Base-by-base conservation (phyloP, 1,140 invertebrate genomes). In the Colletes gigas region DNA sequence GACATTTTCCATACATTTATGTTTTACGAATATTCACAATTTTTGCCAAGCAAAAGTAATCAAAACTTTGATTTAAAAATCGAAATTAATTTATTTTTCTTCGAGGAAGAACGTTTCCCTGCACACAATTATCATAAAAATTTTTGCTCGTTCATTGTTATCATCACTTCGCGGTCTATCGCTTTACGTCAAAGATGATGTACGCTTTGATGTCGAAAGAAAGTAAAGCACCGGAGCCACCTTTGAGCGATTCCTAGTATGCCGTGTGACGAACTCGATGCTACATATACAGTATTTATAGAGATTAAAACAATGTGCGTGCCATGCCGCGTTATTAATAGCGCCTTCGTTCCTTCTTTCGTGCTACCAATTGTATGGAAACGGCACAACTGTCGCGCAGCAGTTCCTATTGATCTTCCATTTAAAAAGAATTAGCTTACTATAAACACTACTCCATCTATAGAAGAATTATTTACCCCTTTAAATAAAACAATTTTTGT, bases 231-330 rank as follows among this genome's bases (percentile, higher is more conserved):
- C 5, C 17, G 54, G 54, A n/a, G 52, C 73, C 62, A 44, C 39
- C 17, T 75, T 66, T 55, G 59, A 52, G 30, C 41, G 7, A 41
- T 14, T 44, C 39, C 10, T 19, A 12, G 19, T 14, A 10, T 15
- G 30, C 7, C 7, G 30, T 44, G 21, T 30, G 71, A 70, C 68
- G 0, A 55, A n/a, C 21, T 21, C 14, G 19, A 4, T 9, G 15
- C 21, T 14, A 63, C 62, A n/a, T n/a, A 57, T 30, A 39, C 21
- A 10, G 41, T 77, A 69, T 77, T 69, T 60, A 59, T 68, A 69
- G 54, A 60, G 39, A 77, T 69, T 50, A 55, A 8, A 59, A 77
- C 54, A 77, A 77, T 50, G 41, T 69, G 21, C 65, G 65, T 69
- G 17, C 54, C 6, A 17, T 44, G 15, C 15, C 39, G 17, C 41